Conservation (phyloP, 2,888 invertebrate genomes). For the Prionchulus punctatus region DNA sequence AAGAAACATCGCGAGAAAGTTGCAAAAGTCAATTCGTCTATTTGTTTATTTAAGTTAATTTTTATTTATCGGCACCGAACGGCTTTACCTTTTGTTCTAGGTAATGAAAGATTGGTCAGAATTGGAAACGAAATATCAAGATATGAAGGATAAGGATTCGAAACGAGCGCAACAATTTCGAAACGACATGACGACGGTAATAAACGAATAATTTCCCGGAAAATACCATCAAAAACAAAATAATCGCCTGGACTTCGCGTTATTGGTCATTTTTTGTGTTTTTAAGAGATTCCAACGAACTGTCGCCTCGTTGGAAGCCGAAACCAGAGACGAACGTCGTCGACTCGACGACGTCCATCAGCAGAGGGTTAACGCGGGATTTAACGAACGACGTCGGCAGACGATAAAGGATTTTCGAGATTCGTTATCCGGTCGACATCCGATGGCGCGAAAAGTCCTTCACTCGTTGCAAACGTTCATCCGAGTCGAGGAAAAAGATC, state of each 20-base stretch:
- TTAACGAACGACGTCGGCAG: conserved; percentile 86
- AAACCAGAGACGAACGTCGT: conserved; percentile 84
- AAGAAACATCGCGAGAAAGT: conserved; percentile 84
- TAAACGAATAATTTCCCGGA: neutral
- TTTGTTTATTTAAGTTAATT: neutral
- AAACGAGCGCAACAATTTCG: too few relatives aligned
- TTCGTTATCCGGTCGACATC: conserved; percentile 69
- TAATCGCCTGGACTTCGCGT: too few relatives aligned
- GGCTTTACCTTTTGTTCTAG: conserved; percentile 26
- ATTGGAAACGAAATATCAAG: conserved; percentile 84
- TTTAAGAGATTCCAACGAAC: conserved; percentile 64
- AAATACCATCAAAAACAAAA: too few relatives aligned
- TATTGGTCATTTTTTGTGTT: conserved; percentile 7
- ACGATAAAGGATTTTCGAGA: conserved; percentile 83
- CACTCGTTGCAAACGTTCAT: conserved; percentile 66
- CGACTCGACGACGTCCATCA: conserved; percentile 90
- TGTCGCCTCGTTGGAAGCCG: conserved; percentile 79
- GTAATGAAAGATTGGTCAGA: conserved; percentile 99
- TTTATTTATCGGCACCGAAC: neutral
- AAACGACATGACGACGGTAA: neutral
- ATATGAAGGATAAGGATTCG: conserved; percentile 78
- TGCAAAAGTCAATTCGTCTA: conserved; percentile 42
- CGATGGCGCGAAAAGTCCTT: conserved; percentile 69
- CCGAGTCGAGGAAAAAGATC: conserved; percentile 83
- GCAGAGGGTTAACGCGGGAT: conserved; percentile 73